Base-by-base conservation (phyloP, 2,888 invertebrate genomes). In the Idaea dimidiata region DNA sequence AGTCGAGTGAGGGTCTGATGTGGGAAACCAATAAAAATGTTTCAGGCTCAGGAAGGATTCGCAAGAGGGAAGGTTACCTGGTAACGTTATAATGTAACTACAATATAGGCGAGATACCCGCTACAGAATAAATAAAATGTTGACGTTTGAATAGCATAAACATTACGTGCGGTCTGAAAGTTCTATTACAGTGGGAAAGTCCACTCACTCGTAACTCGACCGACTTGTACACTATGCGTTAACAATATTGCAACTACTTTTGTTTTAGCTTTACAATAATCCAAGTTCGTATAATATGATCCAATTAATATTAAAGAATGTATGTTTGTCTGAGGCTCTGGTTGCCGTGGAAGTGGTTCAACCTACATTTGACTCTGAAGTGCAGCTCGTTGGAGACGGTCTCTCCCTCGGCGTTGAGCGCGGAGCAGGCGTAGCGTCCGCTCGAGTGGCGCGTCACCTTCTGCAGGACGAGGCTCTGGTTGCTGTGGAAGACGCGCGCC, bases 391-490 rank as follows among this genome's bases (percentile, higher is more conserved):
- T 96, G 93, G 97, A 97, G 82, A 95, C 94, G 60, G 97, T 97
- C 92, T 97, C 97, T 31, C 97, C 97, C 89, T 97, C 96, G 61
- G 95, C 95, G 89, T 98, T 98, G 79, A 96, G 95, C 67, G 97
- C 97, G 67, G 97, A 96, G 91, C 98, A 98, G 72, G 96, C 95
- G 92, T 98, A 98, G 75, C 95, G 94, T 69, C 98, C 98, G 71
- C 97, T 96, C 84, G 96, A 96, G 85, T 95, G 95, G 70, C 97
- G 94, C 66, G 97, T 97, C 76, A 98, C 97, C 90, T 96, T 96
- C 90, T 98, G 98, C 80, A 98, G 94, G 68, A 98, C 98, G 73
- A 98, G 93, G 84, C 97, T 97, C 91, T 98, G 97, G 93, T 97
- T 97, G 87, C 97, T 97, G 86, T 97, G 95, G 82, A 98, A 97